Conservation (phyloP, 2,113 vertebrate genomes). For the Mohoua ochrocephala region DNA sequence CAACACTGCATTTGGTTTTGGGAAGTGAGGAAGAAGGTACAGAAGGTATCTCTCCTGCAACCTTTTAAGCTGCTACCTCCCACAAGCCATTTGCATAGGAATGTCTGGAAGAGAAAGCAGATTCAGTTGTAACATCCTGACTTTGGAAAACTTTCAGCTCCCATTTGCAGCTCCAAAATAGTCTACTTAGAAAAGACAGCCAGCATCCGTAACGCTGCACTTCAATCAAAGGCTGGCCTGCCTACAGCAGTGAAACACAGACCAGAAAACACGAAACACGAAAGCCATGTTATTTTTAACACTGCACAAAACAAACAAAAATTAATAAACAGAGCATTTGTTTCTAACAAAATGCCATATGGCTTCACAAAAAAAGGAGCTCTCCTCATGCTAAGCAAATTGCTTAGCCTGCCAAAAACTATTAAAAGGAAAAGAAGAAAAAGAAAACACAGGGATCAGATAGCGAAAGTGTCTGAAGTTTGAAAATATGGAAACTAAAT, state of each 20-base stretch:
- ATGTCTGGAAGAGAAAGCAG: constrained; percentile 13
- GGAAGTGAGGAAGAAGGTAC: not conserved
- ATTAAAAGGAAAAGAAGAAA: not conserved
- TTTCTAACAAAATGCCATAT: not conserved
- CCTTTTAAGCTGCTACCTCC: constrained; percentile 17
- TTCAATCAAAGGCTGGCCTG: not conserved
- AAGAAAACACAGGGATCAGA: not conserved
- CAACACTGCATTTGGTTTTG: not conserved
- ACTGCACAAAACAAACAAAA: not conserved
- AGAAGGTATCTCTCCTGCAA: not conserved
- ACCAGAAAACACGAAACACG: not conserved
- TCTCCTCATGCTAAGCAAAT: not conserved
- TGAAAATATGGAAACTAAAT: not conserved
- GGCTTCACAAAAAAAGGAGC: not conserved
- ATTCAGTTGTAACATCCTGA: constrained; percentile 1
- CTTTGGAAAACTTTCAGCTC: constrained; percentile 24
- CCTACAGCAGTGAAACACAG: not conserved
- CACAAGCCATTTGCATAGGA: not conserved
- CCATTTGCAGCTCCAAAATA: constrained; percentile 30
- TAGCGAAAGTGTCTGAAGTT: not conserved
- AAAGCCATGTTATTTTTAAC: not conserved
- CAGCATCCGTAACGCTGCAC: not conserved
- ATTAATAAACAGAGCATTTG: not conserved
- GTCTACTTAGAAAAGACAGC: not conserved
- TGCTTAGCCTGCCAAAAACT: not conserved